These are phyloP conservation scores for Bellardia pandia DNA, from an alignment of 2,888 invertebrate genomes.

Conservation along the genomic window DNA sequence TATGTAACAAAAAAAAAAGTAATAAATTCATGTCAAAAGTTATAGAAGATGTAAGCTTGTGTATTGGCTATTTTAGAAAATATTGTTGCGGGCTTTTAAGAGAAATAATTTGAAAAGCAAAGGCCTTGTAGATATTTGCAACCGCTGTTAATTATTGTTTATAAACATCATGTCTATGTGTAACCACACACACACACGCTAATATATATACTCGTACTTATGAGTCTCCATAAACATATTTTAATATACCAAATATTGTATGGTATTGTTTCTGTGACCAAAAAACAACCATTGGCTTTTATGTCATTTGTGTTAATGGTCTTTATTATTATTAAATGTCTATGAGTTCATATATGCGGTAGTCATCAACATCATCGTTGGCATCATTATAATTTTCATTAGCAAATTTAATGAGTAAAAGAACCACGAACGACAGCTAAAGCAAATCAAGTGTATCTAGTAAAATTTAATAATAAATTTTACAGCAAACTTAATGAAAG, in stretches of 20 bases:
- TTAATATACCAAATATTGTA: constrained; percentile 33
- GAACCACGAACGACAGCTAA: background rate
- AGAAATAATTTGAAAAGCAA: no score
- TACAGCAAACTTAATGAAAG: background rate
- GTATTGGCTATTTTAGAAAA: no score
- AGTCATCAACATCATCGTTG: background rate
- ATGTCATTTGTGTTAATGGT: constrained; percentile 46
- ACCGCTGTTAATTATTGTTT: no score
- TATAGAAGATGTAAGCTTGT: no score
- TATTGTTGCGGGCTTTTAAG: no score
- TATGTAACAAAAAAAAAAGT: no score
- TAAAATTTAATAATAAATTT: constrained; percentile 7
- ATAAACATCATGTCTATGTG: no score
- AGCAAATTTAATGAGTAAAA: constrained; percentile 23
- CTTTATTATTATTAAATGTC: constrained; percentile 38
- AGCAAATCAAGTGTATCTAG: background rate
- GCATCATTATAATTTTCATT: constrained; percentile 21
- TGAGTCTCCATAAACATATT: background rate
- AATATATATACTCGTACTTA: no score
- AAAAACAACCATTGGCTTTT: constrained; percentile 53
- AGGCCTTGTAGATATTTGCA: no score
- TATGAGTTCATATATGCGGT: background rate
- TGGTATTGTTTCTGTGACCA: constrained; percentile 44
- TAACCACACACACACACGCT: no score
- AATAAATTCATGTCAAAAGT: no score